Conservation (phyloP, 2,113 vertebrate genomes). For the Ctenomys sociabilis region DNA sequence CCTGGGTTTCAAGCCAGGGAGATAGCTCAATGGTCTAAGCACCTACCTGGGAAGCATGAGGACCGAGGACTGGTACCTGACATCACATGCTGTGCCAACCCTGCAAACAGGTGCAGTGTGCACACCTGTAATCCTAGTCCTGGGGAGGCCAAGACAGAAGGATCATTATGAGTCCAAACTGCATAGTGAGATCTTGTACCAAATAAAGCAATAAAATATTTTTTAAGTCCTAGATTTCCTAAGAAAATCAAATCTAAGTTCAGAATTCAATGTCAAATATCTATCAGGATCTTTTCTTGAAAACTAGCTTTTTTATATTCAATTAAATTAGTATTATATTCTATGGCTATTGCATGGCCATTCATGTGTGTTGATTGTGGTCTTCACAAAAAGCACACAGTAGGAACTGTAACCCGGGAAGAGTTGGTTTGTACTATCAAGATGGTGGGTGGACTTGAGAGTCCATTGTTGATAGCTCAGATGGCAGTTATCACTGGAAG, state of each 20-base stretch:
- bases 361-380: neutral
- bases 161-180: no score
- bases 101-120: no score
- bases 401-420: neutral
- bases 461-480: neutral
- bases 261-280: neutral
- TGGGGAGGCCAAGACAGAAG: no score
- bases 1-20: no score
- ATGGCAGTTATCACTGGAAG: neutral
- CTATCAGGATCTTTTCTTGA: neutral
- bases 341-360: neutral
- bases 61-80: no score
- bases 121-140: no score
- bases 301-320: neutral
- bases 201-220: no score
- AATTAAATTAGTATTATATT: neutral
- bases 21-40: no score
- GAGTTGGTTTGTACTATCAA: neutral
- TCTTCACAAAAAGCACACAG: neutral
- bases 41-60: no score
- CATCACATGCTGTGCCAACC: no score
- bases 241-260: neutral
- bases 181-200: no score
- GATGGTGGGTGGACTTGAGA: neutral
- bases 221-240: neutral